These are phyloP conservation scores for Hypomesus transpacificus DNA, from an alignment of 2,113 vertebrate species.

Conservation along the genomic window DNA sequence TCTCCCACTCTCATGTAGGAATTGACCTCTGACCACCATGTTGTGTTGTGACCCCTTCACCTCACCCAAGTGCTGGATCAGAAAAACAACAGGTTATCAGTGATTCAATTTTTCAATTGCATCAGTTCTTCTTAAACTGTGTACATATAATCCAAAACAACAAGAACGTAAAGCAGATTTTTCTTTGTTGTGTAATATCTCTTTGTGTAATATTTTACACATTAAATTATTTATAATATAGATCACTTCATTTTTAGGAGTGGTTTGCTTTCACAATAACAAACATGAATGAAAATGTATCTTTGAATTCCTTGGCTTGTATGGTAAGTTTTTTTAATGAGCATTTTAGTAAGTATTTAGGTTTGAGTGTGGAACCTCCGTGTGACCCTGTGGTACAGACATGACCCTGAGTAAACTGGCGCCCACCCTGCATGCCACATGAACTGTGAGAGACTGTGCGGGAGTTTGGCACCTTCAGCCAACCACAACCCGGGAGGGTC, in stretches of 20 bases:
- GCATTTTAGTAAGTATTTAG: neutral
- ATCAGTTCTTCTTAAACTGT: too few species aligned
- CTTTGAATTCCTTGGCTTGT: too few species aligned
- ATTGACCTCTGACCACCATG: neutral
- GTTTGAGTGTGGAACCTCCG: neutral
- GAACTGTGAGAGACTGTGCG: constrained; percentile 15
- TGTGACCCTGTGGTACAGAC: neutral
- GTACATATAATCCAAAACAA: too few species aligned
- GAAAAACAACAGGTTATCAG: neutral
- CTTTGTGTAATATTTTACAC: too few species aligned
- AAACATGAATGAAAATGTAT: too few species aligned
- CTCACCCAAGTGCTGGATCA: neutral
- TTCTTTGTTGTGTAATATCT: too few species aligned
- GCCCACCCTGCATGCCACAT: neutral
- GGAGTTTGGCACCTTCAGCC: constrained; percentile 32
- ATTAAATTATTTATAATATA: too few species aligned
- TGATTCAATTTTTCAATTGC: too few species aligned
- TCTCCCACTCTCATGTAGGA: neutral
- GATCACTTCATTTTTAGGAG: too few species aligned
- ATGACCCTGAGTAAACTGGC: neutral
- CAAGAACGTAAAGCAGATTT: too few species aligned
- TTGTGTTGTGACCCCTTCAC: neutral
- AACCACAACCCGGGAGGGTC: constrained; percentile 15
- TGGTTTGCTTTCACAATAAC: too few species aligned
- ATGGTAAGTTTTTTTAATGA: too few species aligned